phyloP scores from a whole-genome alignment of 2,888 invertebrate species.

The Cantharis nigra region DNA sequence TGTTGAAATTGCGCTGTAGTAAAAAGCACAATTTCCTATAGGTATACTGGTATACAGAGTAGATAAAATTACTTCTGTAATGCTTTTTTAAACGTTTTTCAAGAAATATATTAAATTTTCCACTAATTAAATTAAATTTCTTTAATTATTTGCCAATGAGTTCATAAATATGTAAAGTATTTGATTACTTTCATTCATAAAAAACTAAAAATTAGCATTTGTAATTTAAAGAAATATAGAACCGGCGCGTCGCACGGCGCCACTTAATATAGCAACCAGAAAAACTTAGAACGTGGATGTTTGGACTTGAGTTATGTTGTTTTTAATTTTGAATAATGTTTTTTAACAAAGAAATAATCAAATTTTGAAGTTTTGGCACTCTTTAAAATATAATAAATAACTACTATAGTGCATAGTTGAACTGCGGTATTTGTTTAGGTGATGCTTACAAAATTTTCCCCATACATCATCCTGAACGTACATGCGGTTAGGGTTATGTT shows the following conservation, averaged over 20 bases:
- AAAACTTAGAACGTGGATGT: too few relatives aligned
- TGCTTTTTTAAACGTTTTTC: background rate
- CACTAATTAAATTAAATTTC: background rate
- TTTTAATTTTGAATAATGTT: too few relatives aligned
- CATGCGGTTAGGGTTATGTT: too few relatives aligned
- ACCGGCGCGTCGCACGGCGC: background rate
- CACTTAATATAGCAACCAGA: too few relatives aligned
- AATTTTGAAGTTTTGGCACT: too few relatives aligned
- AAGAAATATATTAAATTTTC: background rate
- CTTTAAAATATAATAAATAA: too few relatives aligned
- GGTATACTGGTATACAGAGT: background rate
- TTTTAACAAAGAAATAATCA: too few relatives aligned
- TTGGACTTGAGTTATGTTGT: too few relatives aligned
- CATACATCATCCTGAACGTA: too few relatives aligned
- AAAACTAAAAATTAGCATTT: background rate
- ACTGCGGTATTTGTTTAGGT: too few relatives aligned
- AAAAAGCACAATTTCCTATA: constrained; percentile 16
- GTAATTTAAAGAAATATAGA: background rate
- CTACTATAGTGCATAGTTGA: too few relatives aligned
- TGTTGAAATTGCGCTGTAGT: constrained; percentile 6
- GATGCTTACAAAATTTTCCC: too few relatives aligned
- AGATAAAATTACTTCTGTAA: background rate
- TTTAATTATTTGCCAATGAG: background rate
- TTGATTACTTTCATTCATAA: background rate
- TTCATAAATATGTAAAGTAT: background rate